Conservation (phyloP, 2,797 vertebrate genomes). For the Semaprochilodus insignis region DNA sequence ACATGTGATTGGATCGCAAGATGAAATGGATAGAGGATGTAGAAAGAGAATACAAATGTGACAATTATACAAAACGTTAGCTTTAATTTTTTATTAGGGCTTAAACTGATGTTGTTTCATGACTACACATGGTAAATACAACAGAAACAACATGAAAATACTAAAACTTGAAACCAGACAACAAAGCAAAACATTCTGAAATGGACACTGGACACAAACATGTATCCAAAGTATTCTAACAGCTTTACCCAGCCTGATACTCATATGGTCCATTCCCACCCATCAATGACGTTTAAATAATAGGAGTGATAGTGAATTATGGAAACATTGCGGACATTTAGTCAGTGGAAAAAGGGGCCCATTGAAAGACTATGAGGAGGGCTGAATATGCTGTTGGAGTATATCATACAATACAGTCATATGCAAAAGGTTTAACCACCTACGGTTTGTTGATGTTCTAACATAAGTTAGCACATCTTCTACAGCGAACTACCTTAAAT, state of each 20-base stretch:
- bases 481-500: too few species aligned
- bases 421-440: too few species aligned
- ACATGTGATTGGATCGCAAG: not conserved
- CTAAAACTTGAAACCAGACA: not conserved
- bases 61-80: not conserved
- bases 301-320: not conserved
- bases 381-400: not conserved
- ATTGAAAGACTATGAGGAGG: not conserved
- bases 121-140: not conserved
- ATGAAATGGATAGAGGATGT: not conserved
- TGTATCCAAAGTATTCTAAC: not conserved
- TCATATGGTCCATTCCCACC: not conserved
- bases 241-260: not conserved
- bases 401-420: too few species aligned
- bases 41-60: not conserved
- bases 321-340: not conserved
- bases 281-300: not conserved
- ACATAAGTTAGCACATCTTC: too few species aligned
- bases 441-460: too few species aligned
- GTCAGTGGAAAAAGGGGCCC: not conserved
- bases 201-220: constrained; percentile 9
- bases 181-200: not conserved
- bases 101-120: not conserved
- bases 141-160: not conserved
- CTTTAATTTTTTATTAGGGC: constrained; percentile 24